Base-by-base conservation (phyloP, 2,113 vertebrate genomes). In the Phrynosoma blainvillii region DNA sequence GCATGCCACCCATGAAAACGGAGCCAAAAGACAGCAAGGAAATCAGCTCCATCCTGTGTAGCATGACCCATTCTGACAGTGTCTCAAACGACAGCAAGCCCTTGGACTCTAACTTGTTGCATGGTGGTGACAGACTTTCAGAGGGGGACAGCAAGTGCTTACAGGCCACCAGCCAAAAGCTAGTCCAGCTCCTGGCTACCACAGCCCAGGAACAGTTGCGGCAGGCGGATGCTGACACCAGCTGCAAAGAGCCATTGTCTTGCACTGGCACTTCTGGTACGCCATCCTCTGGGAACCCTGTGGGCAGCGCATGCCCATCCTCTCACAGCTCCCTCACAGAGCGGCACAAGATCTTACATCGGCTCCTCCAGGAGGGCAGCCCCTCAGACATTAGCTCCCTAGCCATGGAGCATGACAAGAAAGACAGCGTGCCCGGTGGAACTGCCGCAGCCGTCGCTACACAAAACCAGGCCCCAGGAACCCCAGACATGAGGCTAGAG, bases 311-410 rank as follows among this genome's bases (percentile, higher is more conserved):
- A 80, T 99, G 98, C 87, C 98, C 98, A 1, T 97, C 98, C 54
- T 98, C 98, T 56, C 98, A 99, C 85, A 99, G 98, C 93, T 98
- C 98, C 0, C 95, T 99, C 83, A 99, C 98, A 0, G 98, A 99
- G 86, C 95, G 98, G 8, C 98, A 99, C 92, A 99, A 99, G 96
- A 99, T 99, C 79, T 95, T 99, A 32, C 98, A 99, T 90, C 96
- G 98, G 68, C 98, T 99, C 82, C 97, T 99, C 27, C 98, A 99
- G 94, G 98, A 99, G 95, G 98, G 96, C n/a, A 98, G 98, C 90
- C 98, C 98, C 47, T 97, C 96, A 0, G 98, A 98, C 75, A 92
- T 97, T 30, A 95, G 94, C 88, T 93, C 94, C 10, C 36, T 97
- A 81, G 96, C 97, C 66, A 80, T 96, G 74, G 94, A 97, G 81